Conservation (phyloP, 2,113 vertebrate species). For the Strix uralensis region DNA sequence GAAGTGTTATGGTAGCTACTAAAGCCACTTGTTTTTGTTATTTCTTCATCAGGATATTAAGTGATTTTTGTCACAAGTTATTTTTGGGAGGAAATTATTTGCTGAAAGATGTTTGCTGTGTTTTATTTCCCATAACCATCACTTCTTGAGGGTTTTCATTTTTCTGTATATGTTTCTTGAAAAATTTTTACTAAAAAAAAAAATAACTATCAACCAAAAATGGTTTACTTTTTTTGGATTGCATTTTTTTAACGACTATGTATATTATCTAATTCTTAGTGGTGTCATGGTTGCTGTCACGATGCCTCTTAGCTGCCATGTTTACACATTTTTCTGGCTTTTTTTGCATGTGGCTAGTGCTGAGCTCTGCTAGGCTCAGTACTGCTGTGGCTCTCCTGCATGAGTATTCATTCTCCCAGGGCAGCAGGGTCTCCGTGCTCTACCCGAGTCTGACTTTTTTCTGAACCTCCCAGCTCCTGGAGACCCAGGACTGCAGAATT, state of each 20-base stretch:
- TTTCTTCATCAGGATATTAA: neutral
- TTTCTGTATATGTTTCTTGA: neutral
- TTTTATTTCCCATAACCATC: neutral
- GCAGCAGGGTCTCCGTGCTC: neutral
- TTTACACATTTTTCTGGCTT: rapidly evolving
- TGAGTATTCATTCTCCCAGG: neutral
- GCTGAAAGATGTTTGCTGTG: neutral
- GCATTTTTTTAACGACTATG: neutral
- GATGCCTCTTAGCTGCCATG: no score
- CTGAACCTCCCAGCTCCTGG: neutral
- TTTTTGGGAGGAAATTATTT: neutral
- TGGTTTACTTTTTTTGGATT: neutral
- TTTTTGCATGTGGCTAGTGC: neutral
- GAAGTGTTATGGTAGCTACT: neutral
- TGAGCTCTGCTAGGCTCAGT: neutral
- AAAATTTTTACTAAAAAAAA: neutral
- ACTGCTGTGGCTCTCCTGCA: neutral
- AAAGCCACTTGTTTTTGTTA: rapidly evolving
- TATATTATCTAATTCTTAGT: neutral
- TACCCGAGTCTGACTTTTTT: neutral
- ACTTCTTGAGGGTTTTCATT: neutral
- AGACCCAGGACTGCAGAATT: neutral
- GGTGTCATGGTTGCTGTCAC: neutral
- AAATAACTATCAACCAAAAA: neutral
- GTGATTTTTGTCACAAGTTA: neutral